Base-by-base conservation (phyloP, 2,888 invertebrate species). In the Drosophila algonquin region DNA sequence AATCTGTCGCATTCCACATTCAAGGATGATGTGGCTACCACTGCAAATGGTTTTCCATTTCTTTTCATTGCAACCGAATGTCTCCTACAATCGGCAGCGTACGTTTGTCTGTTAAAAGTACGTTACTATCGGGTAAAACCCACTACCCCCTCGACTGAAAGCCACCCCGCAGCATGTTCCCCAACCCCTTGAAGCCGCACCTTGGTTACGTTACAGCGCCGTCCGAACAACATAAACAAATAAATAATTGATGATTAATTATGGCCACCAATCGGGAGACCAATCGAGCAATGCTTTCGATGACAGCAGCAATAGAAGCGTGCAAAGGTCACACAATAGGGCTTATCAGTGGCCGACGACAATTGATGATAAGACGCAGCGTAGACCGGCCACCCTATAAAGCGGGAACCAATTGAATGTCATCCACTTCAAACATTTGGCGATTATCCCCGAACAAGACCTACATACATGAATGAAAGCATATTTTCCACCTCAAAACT, bases 341-440 rank as follows among this genome's bases (percentile, higher is more conserved):
- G 35, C 71, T 74, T 78, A 85, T 85, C 80, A 75, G 71, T 55
- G 24, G 30, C 55, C 55, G 53, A 65, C 79, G 71, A 76, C 60
- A 64, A 69, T 21, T 18, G 60, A 57, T 72, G 80, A 81, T 81
- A 81, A 70, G 47, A 52, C 2, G n/a, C 14, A 51, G 51, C 71
- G 21, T 21, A 54, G 27, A 59, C 68, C 63, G 63, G 65, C 54
- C 63, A 21, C 21, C 21, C 21, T 52, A 21, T 10, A 53, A 44
- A 59, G 35, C 35, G 14, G 35, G n/a, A 69, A 47, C 32, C 64
- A 69, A 60, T 69, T 71, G 58, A 67, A 74, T 71, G 65, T 62
- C 61, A 72, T 6, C 40, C 21, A 35, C 53, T 52, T 47, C 51
- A 59, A 52, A 45, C 21, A 52, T 35, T 52, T 59, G 32, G 18